Conservation (phyloP, 1,140 invertebrate genomes). For the Panagrolaimus sp. region DNA sequence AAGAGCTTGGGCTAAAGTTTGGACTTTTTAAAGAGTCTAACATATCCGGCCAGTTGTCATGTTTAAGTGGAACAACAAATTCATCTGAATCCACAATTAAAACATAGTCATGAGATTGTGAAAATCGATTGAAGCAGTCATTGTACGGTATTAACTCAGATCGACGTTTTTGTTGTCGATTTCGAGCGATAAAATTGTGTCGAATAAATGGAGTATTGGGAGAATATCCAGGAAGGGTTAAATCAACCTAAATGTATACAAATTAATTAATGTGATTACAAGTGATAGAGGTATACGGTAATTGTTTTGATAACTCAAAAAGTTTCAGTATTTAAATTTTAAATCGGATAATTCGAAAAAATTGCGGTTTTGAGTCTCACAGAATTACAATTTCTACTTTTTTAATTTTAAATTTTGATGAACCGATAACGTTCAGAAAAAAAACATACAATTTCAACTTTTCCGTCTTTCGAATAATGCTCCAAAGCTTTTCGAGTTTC, state of each 20-base stretch:
- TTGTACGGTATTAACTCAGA: slow-evolving; percentile 94
- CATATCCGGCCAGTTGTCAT: slow-evolving; percentile 71
- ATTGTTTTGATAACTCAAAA: too few relatives aligned
- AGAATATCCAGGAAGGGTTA: slow-evolving; percentile 81
- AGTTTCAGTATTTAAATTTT: too few relatives aligned
- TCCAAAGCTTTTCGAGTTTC: background rate
- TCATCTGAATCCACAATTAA: slow-evolving; percentile 86
- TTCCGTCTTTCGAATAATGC: slow-evolving; percentile 64
- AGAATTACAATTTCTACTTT: too few relatives aligned
- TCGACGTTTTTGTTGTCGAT: slow-evolving; percentile 78
- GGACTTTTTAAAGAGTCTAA: slow-evolving; percentile 65
- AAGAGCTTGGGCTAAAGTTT: slow-evolving; percentile 57
- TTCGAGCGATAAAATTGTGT: slow-evolving; percentile 59
- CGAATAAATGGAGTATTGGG: slow-evolving; percentile 71
- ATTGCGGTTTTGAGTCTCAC: too few relatives aligned
- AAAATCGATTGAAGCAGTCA: slow-evolving; percentile 79
- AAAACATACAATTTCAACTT: slow-evolving; percentile 70
- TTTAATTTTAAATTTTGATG: too few relatives aligned
- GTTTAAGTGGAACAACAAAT: slow-evolving; percentile 81
- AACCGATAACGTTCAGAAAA: too few relatives aligned
- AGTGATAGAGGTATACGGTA: too few relatives aligned
- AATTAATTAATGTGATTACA: too few relatives aligned
- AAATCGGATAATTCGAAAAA: too few relatives aligned
- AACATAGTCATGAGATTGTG: slow-evolving; percentile 74
- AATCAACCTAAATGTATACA: slow-evolving; percentile 63